Base-by-base conservation (phyloP, 2,797 vertebrate genomes). In the Alexandromys oeconomus region DNA sequence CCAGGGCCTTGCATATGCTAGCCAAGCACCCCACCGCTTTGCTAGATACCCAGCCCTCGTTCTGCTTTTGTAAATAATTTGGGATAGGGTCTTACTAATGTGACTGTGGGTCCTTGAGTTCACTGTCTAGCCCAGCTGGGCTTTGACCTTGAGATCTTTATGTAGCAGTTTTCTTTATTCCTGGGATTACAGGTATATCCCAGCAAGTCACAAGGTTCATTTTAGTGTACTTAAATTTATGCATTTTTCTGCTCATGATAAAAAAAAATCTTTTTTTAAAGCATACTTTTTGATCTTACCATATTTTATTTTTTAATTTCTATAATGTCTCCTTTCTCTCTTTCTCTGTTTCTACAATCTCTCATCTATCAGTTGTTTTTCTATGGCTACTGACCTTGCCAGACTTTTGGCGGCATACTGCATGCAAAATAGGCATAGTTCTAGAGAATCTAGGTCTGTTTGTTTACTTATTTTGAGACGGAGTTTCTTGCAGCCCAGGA, bases 251-350 rank as follows among this genome's bases (percentile, higher is more conserved):
- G 65, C 43, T 57, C 25, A 51, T 95, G 23, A 51, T 79, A 15
- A 61, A n/a, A 37, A 57, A 19, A 57, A 19, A 8, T 78, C 77
- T 19, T 86, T 96, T 96, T 46, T 87, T 91, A 92, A 89, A 71
- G 57, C 34, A 86, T 88, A 79, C 2, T n/a, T 94, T 96, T 73
- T 65, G 61, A 76, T 2, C 13, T 63, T 25, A 90, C 89, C 29
- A 23, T 57, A 48, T 5, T 65, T 63, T 34, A 57, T 59, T 87
- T 85, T 85, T 43, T 69, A 46, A 51, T 57, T 73, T 54, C 54
- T 78, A 0, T 57, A 31, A 63, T 34, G 19, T 74, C 80, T 90
- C 43, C 34, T 51, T 59, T 91, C 9, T 61, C 6, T 46, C 34
- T 51, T 59, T 91, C 9, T 54, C 4, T 46, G 6, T 86, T 94